Evolutionary conservation across 1,140 invertebrate species (phyloP), one percentile per base, ranked within the genome.

Genomic region (Nephotettix cincticeps): DNA sequence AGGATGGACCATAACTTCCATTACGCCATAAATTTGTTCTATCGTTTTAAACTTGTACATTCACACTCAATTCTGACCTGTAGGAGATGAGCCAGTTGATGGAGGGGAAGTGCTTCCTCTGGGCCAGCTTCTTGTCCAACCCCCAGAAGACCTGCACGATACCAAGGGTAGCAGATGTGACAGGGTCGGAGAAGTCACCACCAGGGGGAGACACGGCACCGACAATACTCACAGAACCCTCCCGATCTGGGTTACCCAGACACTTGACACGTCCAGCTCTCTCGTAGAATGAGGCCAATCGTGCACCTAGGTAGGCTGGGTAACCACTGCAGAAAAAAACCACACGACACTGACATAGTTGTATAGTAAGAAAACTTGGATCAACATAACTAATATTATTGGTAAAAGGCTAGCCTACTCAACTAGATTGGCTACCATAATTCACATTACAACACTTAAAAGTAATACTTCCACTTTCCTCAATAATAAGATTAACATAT

Each of bases 121-220:
- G 98, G 1, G 98, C 98, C 58, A 99, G 86, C 83, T 99, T 99
- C 83, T 99, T 99, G 81, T 99, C 98, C 76, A 99, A 86, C 77
- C 98, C 98, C 98, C 98, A 99, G 86, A 99, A 99, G 81, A 99
- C 98, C 86, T 99, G 98, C 23, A 99, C 98, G 81, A 99, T 99
- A 90, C 97, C 95, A 63, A 99, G 88, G 25, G 98, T 99, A 70
- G 98, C 97, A 6, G 97, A 97, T 3, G 98, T 99, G 27, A 99
- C 98, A 71, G 98, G 98, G 89, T 99, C 98, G 32, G 98, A 99
- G 87, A 99, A 99, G 83, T 99, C 98, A 88, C 98, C 98, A 88
- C 98, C 98, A 82, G 98, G 98, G 56, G 98, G 98, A 17, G 98
- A 99, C 72, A 99, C 98, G 79, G 98, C 98, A 78, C 98, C 98